Percentiles rank a stretch among this genome's conserved stretches.
Conservation (phyloP, 2,888 invertebrate species). For the Trileptium ribeirensis region DNA sequence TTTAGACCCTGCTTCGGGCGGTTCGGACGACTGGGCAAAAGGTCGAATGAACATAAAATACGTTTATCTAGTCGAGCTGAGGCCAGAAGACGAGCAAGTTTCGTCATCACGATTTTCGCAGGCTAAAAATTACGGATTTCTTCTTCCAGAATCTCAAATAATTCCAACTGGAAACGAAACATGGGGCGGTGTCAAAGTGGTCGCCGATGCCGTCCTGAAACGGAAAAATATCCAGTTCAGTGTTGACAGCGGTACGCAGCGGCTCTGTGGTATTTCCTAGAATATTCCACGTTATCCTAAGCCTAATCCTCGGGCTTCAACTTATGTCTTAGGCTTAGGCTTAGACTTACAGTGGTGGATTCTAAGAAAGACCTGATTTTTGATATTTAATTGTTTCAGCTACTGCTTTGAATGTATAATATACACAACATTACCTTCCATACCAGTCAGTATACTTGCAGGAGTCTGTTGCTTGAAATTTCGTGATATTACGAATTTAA, state of each 20-base stretch:
- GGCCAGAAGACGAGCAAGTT: constrained; percentile 36
- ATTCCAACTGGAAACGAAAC: constrained; percentile 49
- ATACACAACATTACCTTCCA: too few relatives aligned
- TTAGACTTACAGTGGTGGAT: too few relatives aligned
- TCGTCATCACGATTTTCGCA: not conserved
- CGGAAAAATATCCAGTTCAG: not conserved
- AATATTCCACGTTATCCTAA: too few relatives aligned
- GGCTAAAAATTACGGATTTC: constrained; percentile 46
- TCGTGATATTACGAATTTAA: too few relatives aligned
- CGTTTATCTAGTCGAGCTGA: constrained; percentile 46
- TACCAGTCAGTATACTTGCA: too few relatives aligned
- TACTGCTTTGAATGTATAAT: too few relatives aligned
- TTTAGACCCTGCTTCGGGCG: constrained; percentile 48
- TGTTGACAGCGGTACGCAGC: not conserved
- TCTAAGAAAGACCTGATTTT: too few relatives aligned
- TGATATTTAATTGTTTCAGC: too few relatives aligned
- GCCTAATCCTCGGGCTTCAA: too few relatives aligned
- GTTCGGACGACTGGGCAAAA: constrained; percentile 51
- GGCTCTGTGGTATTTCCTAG: too few relatives aligned
- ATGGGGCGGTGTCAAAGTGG: constrained; percentile 48
- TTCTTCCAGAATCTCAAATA: constrained; percentile 45
- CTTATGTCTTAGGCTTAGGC: too few relatives aligned
- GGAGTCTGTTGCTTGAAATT: too few relatives aligned
- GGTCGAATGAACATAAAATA: constrained; percentile 46
- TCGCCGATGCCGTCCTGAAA: constrained; percentile 42